phyloP scores from a whole-genome alignment of 2,888 invertebrate species.

The Pherbina coryleti region DNA sequence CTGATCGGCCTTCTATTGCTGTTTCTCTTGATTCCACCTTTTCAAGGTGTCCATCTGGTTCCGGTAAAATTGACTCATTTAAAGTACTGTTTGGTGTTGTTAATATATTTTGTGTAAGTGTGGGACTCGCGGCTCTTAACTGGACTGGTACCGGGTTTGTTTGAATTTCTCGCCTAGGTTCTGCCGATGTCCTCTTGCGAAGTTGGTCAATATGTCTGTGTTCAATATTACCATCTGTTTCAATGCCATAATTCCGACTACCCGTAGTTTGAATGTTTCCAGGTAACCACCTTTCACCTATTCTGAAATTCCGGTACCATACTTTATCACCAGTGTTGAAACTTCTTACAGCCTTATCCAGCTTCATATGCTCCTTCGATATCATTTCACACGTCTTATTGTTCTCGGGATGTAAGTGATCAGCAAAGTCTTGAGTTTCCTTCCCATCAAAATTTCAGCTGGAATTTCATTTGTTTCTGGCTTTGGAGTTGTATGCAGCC shows the following conservation, averaged over 20 bases:
- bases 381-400: background rate
- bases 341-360: background rate
- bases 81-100: too few relatives aligned
- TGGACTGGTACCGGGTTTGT: background rate
- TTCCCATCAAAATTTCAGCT: constrained; percentile 33
- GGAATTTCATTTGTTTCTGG: constrained; percentile 19
- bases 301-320: constrained; percentile 34
- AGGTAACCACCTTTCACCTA: constrained; percentile 9
- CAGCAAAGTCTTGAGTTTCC: constrained; percentile 32
- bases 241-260: constrained; percentile 6
- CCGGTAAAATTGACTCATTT: too few relatives aligned
- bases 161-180: background rate
- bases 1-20: background rate
- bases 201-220: constrained; percentile 3
- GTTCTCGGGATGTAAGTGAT: constrained; percentile 7
- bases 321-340: constrained; percentile 20
- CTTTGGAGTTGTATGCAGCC: constrained; percentile 17
- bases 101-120: background rate
- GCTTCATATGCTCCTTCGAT: background rate
- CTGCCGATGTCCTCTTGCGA: background rate
- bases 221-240: background rate
- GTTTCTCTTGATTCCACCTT: background rate
- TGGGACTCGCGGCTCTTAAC: background rate
- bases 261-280: background rate
- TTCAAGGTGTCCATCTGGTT: too few relatives aligned